Percentiles rank a stretch among this genome's conserved stretches.
These are phyloP conservation scores for Meteorus cinctellus DNA, from an alignment of 2,888 invertebrate genomes.

Conservation along the genomic window DNA sequence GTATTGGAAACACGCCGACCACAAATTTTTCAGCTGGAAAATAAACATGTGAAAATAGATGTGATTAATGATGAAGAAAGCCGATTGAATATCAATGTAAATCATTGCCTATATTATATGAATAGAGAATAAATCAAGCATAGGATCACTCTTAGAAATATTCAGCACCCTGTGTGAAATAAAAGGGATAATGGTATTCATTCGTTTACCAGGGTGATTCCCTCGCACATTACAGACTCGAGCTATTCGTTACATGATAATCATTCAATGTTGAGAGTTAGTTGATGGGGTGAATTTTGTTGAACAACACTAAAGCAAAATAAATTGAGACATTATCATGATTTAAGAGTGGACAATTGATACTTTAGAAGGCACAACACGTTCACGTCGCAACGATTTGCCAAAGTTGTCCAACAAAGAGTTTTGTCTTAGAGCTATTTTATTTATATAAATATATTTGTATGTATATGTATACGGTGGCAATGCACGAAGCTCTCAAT, in stretches of 20 bases:
- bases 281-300: constrained; percentile 4
- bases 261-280: constrained; percentile 11
- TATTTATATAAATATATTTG: constrained; percentile 14
- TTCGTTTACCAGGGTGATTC: neutral
- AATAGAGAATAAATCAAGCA: no score
- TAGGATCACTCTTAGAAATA: no score
- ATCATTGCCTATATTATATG: no score
- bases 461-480: neutral
- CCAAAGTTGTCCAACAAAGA: constrained; percentile 24
- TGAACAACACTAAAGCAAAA: neutral
- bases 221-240: neutral
- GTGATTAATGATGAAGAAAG: no score
- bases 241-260: neutral
- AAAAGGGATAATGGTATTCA: neutral
- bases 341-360: constrained; percentile 28
- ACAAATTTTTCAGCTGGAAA: no score
- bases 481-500: constrained; percentile 57
- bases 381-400: constrained; percentile 28
- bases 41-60: no score
- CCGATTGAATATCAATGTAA: no score
- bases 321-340: constrained; percentile 20
- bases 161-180: no score
- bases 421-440: constrained; percentile 13
- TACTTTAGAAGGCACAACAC: constrained; percentile 27
- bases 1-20: no score